Base-by-base conservation (phyloP, 2,113 vertebrate species). In the Cavia porcellus region DNA sequence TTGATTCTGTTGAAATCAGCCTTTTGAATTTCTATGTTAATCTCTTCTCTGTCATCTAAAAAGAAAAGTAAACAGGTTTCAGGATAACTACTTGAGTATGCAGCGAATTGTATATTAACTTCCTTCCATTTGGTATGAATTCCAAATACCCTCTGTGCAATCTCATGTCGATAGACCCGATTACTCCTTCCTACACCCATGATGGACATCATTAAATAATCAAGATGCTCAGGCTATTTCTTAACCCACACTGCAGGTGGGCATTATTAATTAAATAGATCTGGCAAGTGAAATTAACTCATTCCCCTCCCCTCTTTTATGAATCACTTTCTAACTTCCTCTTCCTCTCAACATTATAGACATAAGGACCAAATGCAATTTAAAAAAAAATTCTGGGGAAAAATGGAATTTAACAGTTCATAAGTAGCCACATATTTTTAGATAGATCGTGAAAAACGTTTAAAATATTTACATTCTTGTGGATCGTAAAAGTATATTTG, bases 101-200 rank as follows among this genome's bases (percentile, higher is more conserved):
- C 28, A 81, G 19, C 42, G 90, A 81, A 95, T 91, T 47, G 85
- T 20, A 28, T 45, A 30, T 77, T 86, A 75, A 90, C 80, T 32
- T 89, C 61, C 55, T 97, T 81, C 38, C 64, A 70, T 92, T 96
- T 94, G 92, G 57, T 45, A 75, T 93, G 47, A 28, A 84, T 85
- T 90, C 15, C 24, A n/a, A 35, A 89, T 88, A 79, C 10, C 28
- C 92, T 79, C 38, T 52, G 20, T 86, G n/a, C 74, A 91, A n/a
- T 24, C 15, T 90, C 52, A n/a, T 59, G 61, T 74, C 80, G 93
- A 70, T 42, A 92, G 50, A 95, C 28, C 19, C 5, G 57, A 52
- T 42, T 57, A 38, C 12, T 87, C n/a, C 25, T 82, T 77, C 70
- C 19, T 66, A 74, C 9, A 82, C 59, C 7, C 52, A 66, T 45